phyloP scores from a whole-genome alignment of 2,113 vertebrate species.

The Kobus ellipsiprymnus region DNA sequence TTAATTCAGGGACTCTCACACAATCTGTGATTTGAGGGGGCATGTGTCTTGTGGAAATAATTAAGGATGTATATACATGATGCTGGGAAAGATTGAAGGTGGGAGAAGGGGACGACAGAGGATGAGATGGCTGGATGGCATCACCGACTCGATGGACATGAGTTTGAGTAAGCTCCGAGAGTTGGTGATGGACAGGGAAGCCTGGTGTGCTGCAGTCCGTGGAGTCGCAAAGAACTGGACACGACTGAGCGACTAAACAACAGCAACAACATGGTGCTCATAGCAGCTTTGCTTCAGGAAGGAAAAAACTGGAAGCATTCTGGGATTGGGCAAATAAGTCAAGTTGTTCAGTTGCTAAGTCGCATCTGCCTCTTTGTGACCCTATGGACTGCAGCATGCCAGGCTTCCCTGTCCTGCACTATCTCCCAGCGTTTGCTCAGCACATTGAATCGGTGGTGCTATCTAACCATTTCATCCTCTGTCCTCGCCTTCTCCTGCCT shows the following conservation, averaged over 20 bases:
- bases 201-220: neutral
- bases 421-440: neutral
- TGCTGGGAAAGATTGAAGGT: neutral
- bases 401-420: neutral
- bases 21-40: rapidly evolving
- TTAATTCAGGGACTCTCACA: neutral
- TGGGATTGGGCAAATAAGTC: neutral
- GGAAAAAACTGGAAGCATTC: neutral
- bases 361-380: neutral
- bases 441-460: neutral
- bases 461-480: neutral
- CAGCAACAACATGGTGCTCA: neutral
- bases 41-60: neutral
- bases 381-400: neutral
- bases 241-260: neutral
- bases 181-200: neutral
- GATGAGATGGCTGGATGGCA: neutral
- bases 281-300: neutral
- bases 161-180: neutral
- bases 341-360: neutral
- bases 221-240: neutral
- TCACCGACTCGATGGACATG: rapidly evolving
- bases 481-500: neutral
- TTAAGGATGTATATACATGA: neutral
- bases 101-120: neutral